Evolutionary conservation across 2,888 invertebrate genomes (phyloP).

Genomic region (Cephus rjabovi): DNA sequence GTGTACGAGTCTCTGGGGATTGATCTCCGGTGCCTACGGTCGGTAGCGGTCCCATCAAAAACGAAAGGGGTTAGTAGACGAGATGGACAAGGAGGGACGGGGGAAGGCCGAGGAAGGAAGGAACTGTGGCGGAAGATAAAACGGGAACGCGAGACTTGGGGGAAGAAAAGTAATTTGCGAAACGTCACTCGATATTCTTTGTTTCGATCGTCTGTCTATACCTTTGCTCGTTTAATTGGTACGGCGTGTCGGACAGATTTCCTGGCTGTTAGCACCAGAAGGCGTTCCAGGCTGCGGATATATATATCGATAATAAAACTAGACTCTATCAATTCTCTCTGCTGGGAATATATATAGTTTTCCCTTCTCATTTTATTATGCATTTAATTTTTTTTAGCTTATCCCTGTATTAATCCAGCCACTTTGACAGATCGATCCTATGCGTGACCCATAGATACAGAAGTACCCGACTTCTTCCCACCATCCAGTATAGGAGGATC

Average conservation of each 20-base stretch:
- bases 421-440: not conserved
- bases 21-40: not conserved
- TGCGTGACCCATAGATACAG: not conserved
- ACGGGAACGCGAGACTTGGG: constrained; percentile 3
- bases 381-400: not conserved
- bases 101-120: not conserved
- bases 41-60: not conserved
- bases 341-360: not conserved
- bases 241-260: constrained; percentile 5
- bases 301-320: not conserved
- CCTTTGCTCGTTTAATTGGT: constrained; percentile 31
- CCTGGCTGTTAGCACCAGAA: not conserved
- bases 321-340: not conserved
- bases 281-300: not conserved
- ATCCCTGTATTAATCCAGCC: not conserved
- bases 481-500: not conserved
- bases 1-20: not conserved
- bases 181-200: constrained; percentile 42
- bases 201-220: constrained; percentile 35
- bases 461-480: not conserved
- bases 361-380: not conserved
- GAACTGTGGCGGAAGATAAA: constrained; percentile 6
- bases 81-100: not conserved
- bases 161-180: constrained; percentile 48
- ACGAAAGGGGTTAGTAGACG: not conserved